phyloP scores from a whole-genome alignment of 2,797 vertebrate species.

The Anguilla megastoma region DNA sequence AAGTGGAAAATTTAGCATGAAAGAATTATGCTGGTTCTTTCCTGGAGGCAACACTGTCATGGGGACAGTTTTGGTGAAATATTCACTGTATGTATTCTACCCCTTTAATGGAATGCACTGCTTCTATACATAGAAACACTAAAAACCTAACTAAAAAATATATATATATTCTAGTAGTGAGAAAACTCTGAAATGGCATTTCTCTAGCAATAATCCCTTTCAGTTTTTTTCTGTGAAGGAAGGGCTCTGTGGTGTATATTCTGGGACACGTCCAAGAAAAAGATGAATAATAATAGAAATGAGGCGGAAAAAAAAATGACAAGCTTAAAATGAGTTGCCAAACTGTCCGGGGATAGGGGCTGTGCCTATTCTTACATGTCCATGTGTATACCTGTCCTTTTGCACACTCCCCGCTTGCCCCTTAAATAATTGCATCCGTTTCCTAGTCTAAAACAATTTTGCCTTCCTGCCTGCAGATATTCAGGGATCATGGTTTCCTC shows the following conservation, averaged over 20 bases:
- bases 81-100: neutral
- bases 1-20: conserved; percentile 1
- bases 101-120: neutral
- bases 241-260: neutral
- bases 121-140: neutral
- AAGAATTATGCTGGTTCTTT: too few relatives aligned
- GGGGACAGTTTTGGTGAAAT: neutral
- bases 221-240: neutral
- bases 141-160: neutral
- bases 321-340: neutral
- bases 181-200: neutral
- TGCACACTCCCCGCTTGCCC: neutral
- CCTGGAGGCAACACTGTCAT: neutral
- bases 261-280: neutral
- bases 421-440: neutral
- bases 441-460: neutral
- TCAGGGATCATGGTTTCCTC: neutral
- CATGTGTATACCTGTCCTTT: neutral
- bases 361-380: neutral
- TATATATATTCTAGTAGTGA: neutral
- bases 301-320: neutral
- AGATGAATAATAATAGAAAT: neutral
- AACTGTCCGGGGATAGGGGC: neutral
- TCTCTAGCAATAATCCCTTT: neutral
- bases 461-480: neutral